Evolutionary conservation across 1,140 invertebrate genomes (phyloP), one percentile per base, ranked within the genome.

Genomic region (Vanessa atalanta): DNA sequence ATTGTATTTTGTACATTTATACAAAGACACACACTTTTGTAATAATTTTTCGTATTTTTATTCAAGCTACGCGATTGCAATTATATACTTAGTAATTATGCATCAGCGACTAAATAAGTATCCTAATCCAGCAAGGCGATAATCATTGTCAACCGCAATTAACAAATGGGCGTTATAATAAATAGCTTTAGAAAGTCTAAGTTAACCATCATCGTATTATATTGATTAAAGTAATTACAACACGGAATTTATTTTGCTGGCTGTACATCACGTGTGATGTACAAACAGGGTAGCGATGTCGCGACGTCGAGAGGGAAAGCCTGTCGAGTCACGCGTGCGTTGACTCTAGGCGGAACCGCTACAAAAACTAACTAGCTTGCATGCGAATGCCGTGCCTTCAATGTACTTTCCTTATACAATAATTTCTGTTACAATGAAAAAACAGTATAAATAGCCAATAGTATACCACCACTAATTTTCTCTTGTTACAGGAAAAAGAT

Each of bases 401-500:
- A 23, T 66, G 55, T 20, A 73, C 47, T 71, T 71, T 75, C 73
- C 31, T 66, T 53, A 53, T 63, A 16, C 55, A 20, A 47, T 57
- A 16, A 55, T 51, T 68, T 53, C 60, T 8, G 37, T 20, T 20
- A 47, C 9, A 8, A 60, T 55, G 2, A 43, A 23, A 57, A 20
- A 57, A 16, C 14, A 50, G 43, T 55, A 43, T 57, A 69, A 23
- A 16, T 23, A 70, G 31, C 31, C 9, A 63, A 57, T 65, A 60
- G 23, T 73, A 67, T 72, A 78, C 43, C 70, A 73, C 50, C 75
- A 83, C 72, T 79, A 81, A 78, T 82, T 89, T 84, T 82, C 68
- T 86, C 78, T 92, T 91, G 88, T 93, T 92, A 48, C 92, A 93
- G 93, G 82, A 93, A 93, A 86, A 93, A 93, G 80, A 93, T 93